phyloP scores from a whole-genome alignment of 1,140 invertebrate genomes.

The Aphaenogaster ashmeadi region DNA sequence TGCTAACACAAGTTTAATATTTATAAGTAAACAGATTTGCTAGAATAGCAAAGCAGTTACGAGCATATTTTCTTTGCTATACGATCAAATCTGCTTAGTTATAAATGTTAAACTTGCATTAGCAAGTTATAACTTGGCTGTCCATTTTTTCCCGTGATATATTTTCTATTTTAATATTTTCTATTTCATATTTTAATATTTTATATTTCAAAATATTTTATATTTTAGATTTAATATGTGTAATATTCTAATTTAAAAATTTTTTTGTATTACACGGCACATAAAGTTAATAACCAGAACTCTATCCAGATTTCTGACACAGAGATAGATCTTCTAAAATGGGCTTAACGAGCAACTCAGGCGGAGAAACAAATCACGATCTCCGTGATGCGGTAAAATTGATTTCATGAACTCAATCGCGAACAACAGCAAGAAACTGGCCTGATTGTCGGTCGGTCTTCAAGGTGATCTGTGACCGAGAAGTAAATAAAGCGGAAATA shows the following conservation, averaged over 20 bases:
- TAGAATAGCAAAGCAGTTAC: too few relatives aligned
- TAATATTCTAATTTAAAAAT: background rate
- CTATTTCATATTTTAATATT: too few relatives aligned
- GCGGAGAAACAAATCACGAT: background rate
- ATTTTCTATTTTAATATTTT: background rate
- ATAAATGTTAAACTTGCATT: too few relatives aligned
- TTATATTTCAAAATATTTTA: too few relatives aligned
- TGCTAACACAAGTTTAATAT: too few relatives aligned
- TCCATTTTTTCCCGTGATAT: too few relatives aligned
- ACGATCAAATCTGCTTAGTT: too few relatives aligned
- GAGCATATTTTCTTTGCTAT: too few relatives aligned
- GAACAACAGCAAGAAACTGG: conserved; percentile 33
- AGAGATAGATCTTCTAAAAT: background rate
- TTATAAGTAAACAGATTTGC: too few relatives aligned
- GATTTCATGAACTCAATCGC: conserved; percentile 55
- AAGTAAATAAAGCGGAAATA: conserved; percentile 42
- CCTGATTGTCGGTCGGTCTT: conserved; percentile 30
- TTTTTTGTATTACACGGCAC: background rate
- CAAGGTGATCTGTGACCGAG: conserved; percentile 41
- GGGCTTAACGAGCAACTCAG: background rate
- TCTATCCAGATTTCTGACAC: background rate
- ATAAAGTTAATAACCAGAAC: background rate
- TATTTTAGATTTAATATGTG: background rate
- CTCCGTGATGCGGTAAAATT: conserved; percentile 24
- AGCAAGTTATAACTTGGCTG: too few relatives aligned